Evolutionary conservation across 1,140 invertebrate genomes (phyloP).

Genomic region (Conopomorpha cramerella): DNA sequence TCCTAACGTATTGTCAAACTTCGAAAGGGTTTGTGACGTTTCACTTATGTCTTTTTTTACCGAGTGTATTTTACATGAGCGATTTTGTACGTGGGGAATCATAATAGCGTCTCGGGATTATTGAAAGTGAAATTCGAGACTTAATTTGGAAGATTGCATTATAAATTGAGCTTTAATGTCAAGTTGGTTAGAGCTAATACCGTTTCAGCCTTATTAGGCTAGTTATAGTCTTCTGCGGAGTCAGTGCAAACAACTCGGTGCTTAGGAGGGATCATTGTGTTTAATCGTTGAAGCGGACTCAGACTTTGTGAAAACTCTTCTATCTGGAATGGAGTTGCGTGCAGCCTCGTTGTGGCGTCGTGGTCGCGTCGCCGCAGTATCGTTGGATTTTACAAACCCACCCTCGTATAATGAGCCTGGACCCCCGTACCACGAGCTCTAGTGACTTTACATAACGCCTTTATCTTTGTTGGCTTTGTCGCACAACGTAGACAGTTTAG

Average conservation of each 20-base stretch:
- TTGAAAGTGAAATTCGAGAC: neutral
- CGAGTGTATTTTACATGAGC: conserved; percentile 17
- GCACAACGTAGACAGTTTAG: no score
- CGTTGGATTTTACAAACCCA: neutral
- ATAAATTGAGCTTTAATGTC: no score
- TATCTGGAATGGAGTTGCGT: no score
- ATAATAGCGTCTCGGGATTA: conserved; percentile 12
- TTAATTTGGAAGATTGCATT: no score
- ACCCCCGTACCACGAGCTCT: neutral
- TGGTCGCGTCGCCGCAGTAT: neutral
- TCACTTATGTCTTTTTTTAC: conserved; percentile 6
- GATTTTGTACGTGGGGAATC: conserved; percentile 13
- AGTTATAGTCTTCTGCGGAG: conserved; percentile 2
- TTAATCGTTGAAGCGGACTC: conserved; percentile 8
- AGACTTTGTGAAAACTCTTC: no score
- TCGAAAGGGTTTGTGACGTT: conserved; percentile 15
- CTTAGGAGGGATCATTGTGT: conserved; percentile 3
- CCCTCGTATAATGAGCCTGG: neutral
- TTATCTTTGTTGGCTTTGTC: neutral
- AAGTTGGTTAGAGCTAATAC: no score
- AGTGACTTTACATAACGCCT: neutral
- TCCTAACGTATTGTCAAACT: conserved; percentile 18
- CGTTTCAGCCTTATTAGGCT: conserved; percentile 8
- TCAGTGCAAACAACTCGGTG: conserved; percentile 7
- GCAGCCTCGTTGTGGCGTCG: conserved; percentile 4